Evolutionary conservation across 2,888 invertebrate genomes (phyloP).

Genomic region (Chrysolina americana): DNA sequence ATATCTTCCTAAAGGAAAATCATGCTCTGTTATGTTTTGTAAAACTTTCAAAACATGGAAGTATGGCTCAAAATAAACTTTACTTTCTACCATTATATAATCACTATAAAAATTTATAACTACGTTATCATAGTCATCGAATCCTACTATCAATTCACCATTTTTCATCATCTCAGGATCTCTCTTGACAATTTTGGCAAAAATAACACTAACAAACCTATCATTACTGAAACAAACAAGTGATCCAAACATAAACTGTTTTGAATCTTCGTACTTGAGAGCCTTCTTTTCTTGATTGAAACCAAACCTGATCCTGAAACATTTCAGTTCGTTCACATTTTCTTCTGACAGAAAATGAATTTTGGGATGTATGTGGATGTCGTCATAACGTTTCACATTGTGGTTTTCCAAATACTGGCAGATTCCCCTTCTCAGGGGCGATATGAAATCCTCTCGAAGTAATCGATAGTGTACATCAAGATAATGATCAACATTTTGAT

Average conservation of each 20-base stretch:
- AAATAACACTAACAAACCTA: constrained; percentile 78
- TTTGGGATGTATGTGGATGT: not conserved
- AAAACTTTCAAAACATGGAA: constrained; percentile 81
- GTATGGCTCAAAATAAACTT: constrained; percentile 87
- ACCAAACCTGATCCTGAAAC: constrained; percentile 44
- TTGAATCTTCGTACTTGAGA: constrained; percentile 71
- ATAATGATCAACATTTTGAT: constrained; percentile 79
- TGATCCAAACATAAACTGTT: constrained; percentile 80
- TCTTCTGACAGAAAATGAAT: constrained; percentile 15
- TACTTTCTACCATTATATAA: constrained; percentile 81
- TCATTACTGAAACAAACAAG: constrained; percentile 81
- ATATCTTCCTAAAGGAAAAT: constrained; percentile 80
- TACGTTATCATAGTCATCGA: constrained; percentile 69
- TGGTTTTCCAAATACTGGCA: constrained; percentile 39
- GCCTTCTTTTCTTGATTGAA: constrained; percentile 57
- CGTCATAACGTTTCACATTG: constrained; percentile 7
- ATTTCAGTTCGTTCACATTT: constrained; percentile 17
- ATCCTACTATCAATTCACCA: constrained; percentile 69
- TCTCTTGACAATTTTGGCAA: constrained; percentile 79
- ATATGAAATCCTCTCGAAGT: constrained; percentile 84
- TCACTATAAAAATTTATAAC: constrained; percentile 13
- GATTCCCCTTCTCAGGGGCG: constrained; percentile 80
- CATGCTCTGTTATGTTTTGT: constrained; percentile 72
- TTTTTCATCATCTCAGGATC: constrained; percentile 57
- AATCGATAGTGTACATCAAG: constrained; percentile 85